Percentiles rank a stretch among this genome's conserved stretches.
Evolutionary conservation across 1,140 invertebrate genomes (phyloP).

Genomic region (Dendrolimus punctatus): DNA sequence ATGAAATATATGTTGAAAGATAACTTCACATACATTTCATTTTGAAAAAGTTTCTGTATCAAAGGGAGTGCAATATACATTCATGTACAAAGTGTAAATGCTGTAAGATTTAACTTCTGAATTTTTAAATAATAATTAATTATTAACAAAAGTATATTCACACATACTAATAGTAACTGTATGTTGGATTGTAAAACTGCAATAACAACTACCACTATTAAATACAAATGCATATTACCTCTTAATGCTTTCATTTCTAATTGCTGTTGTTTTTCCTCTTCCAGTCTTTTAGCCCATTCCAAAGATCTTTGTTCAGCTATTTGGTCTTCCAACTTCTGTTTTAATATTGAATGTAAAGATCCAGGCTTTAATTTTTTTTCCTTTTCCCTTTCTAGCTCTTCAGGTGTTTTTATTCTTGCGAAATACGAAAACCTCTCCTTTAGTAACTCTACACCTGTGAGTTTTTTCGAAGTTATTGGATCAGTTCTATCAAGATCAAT

Average conservation of each 20-base stretch:
- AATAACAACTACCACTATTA: too few relatives aligned
- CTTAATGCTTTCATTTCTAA: slow-evolving; percentile 35
- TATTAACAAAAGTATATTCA: too few relatives aligned
- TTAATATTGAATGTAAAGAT: slow-evolving; percentile 73
- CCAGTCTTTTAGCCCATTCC: slow-evolving; percentile 75
- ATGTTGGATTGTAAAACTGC: too few relatives aligned
- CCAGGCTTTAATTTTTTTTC: slow-evolving; percentile 73
- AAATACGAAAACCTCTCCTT: slow-evolving; percentile 77
- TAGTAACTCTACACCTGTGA: slow-evolving; percentile 72
- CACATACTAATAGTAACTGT: too few relatives aligned
- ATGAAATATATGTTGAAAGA: too few relatives aligned
- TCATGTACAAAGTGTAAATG: too few relatives aligned
- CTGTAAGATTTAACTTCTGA: too few relatives aligned
- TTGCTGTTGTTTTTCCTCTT: slow-evolving; percentile 63
- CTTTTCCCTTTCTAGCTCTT: slow-evolving; percentile 60
- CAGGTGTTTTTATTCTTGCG: slow-evolving; percentile 62
- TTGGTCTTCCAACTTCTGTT: slow-evolving; percentile 75
- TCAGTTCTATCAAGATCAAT: slow-evolving; percentile 72
- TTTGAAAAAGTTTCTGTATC: too few relatives aligned
- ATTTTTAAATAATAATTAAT: too few relatives aligned
- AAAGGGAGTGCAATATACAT: too few relatives aligned
- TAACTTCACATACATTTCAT: too few relatives aligned
- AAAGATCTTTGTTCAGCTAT: slow-evolving; percentile 75
- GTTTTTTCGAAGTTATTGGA: slow-evolving; percentile 33
- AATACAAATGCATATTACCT: not conserved